These are phyloP conservation scores for Brachyptera putata DNA, from an alignment of 2,888 invertebrate species.

Conservation along the genomic window DNA sequence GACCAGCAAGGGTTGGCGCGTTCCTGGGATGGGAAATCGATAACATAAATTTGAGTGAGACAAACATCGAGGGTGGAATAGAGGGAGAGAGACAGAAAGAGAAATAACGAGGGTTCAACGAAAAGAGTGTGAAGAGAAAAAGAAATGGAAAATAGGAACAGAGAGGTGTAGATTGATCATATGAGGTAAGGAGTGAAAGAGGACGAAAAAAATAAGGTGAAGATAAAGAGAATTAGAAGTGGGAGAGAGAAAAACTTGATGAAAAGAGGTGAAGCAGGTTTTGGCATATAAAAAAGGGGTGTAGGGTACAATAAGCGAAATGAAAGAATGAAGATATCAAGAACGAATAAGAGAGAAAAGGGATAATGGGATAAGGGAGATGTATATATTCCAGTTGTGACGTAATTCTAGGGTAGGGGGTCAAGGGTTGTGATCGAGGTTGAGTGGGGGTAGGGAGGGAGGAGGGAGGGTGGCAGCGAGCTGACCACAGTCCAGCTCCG, in stretches of 20 bases:
- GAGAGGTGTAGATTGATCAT: neutral
- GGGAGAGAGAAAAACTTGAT: neutral
- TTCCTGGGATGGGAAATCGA: slow-evolving; percentile 24
- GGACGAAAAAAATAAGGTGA: neutral
- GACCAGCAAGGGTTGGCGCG: neutral
- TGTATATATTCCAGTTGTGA: slow-evolving; percentile 1
- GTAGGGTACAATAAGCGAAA: slow-evolving; percentile 20
- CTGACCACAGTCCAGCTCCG: neutral
- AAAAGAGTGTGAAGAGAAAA: slow-evolving; percentile 3
- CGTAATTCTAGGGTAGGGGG: neutral
- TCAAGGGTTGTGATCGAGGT: neutral
- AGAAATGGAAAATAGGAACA: neutral
- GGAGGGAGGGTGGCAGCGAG: neutral
- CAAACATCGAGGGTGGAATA: slow-evolving; percentile 8
- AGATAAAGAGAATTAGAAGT: neutral
- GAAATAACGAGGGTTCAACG: neutral
- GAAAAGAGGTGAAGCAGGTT: neutral
- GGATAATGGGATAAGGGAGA: neutral
- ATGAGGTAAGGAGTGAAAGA: neutral
- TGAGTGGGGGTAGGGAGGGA: too few relatives aligned
- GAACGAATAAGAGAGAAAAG: neutral
- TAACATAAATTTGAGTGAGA: slow-evolving; percentile 28
- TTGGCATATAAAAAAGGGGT: slow-evolving; percentile 5
- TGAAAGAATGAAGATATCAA: slow-evolving; percentile 1
- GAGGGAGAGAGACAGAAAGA: neutral